Evolutionary conservation across 1,140 invertebrate genomes (phyloP).

Genomic region (Piezodorus guildinii): DNA sequence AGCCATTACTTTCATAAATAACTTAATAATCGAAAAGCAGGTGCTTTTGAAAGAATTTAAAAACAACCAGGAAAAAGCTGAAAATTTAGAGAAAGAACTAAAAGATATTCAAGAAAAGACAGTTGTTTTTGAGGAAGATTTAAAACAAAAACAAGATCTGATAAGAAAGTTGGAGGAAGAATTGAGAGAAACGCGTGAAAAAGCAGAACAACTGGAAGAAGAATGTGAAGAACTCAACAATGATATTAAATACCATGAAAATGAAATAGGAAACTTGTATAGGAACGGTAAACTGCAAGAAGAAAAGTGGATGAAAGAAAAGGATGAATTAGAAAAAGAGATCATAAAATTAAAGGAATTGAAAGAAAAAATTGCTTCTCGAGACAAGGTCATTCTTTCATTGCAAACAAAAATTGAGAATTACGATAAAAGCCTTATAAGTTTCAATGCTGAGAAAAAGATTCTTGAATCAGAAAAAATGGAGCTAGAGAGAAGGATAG

Average conservation of each 20-base stretch:
- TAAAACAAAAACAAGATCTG: background rate
- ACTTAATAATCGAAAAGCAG: background rate
- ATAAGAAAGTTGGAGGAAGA: background rate
- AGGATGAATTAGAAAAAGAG: background rate
- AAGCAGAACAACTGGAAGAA: background rate
- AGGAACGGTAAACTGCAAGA: background rate
- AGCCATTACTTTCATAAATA: background rate
- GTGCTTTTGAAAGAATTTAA: background rate
- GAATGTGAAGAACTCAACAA: background rate
- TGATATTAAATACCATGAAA: background rate
- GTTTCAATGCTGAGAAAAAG: no score
- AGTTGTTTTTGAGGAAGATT: background rate
- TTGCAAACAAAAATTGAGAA: no score
- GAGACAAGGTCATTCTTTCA: background rate
- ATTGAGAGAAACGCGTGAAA: background rate
- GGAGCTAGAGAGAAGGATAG: no score
- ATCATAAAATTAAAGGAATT: background rate
- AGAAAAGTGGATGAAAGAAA: background rate
- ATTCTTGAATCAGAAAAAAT: no score
- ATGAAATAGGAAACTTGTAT: background rate
- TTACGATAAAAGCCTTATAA: no score
- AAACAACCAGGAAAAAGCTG: background rate
- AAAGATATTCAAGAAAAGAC: background rate
- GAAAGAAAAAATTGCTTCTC: background rate
- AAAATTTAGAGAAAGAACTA: background rate